Percentiles rank a stretch among this genome's conserved stretches.
These are phyloP conservation scores for Melanerpes aurifrons DNA, from an alignment of 2,113 vertebrate species.

Conservation along the genomic window DNA sequence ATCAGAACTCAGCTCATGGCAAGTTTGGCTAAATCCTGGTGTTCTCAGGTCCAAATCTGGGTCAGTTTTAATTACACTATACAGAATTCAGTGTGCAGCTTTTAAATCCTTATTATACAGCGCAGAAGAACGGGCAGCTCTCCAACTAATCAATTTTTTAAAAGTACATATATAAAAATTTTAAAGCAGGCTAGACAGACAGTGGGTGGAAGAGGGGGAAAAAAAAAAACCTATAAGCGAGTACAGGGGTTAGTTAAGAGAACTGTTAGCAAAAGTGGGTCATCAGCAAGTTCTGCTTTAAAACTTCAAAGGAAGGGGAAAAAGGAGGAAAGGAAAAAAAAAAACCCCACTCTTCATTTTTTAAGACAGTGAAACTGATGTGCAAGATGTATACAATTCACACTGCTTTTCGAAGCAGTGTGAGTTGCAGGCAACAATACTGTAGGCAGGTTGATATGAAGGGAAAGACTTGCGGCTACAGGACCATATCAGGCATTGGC, in stretches of 20 bases:
- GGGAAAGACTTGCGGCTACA: background rate
- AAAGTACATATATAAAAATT: slow-evolving; percentile 87
- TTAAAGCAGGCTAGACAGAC: slow-evolving; percentile 83
- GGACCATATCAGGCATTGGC: background rate
- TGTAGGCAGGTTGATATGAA: background rate
- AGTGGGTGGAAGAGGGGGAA: slow-evolving; percentile 68
- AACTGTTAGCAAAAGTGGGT: slow-evolving; percentile 84
- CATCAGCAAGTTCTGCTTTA: slow-evolving; percentile 76
- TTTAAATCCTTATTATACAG: slow-evolving; percentile 84
- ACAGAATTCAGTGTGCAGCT: slow-evolving; percentile 82
- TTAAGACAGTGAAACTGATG: slow-evolving; percentile 56
- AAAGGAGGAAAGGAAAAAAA: slow-evolving; percentile 1
- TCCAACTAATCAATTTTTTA: slow-evolving; percentile 88
- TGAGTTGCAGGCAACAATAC: background rate
- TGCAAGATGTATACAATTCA: slow-evolving; percentile 45
- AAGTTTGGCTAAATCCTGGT: slow-evolving; percentile 84
- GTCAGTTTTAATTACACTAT: slow-evolving; percentile 86
- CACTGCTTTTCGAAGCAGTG: slow-evolving; percentile 24
- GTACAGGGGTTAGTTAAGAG: slow-evolving; percentile 80
- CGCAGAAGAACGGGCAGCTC: slow-evolving; percentile 79
- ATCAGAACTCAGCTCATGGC: slow-evolving; percentile 84
- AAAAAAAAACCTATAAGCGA: slow-evolving; percentile 72
- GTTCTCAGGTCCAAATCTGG: slow-evolving; percentile 85
- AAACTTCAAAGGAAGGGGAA: slow-evolving; percentile 73
- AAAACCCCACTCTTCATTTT: slow-evolving; percentile 33